Conservation (phyloP, 2,113 vertebrate genomes). For the Mungos mungo region DNA sequence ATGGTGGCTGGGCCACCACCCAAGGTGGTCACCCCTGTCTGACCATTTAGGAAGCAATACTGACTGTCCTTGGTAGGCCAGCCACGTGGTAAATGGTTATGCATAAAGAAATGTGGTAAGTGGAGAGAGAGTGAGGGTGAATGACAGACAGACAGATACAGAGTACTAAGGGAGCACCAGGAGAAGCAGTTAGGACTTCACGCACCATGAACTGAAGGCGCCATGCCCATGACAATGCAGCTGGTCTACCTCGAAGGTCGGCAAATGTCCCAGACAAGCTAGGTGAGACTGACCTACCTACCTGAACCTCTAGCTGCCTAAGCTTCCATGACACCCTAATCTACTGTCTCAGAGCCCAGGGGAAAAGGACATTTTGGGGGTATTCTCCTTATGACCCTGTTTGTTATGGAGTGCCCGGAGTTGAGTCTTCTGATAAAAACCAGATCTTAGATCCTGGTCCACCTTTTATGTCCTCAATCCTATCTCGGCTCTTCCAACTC, state of each 20-base stretch:
- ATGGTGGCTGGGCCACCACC: not conserved
- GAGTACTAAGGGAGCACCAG: fast-evolving
- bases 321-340: not conserved
- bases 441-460: not conserved
- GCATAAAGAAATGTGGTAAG: fast-evolving
- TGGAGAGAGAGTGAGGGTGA: not conserved
- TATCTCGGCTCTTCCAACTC: too few relatives aligned
- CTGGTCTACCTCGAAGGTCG: not conserved
- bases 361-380: not conserved
- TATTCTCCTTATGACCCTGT: not conserved
- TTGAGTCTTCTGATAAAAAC: not conserved
- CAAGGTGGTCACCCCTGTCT: not conserved
- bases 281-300: not conserved
- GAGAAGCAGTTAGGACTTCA: too few relatives aligned
- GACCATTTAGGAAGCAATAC: not conserved
- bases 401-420: not conserved
- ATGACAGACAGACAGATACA: not conserved
- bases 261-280: not conserved
- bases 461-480: not conserved
- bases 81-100: too few relatives aligned
- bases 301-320: too few relatives aligned
- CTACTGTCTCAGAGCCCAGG: not conserved
- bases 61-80: fast-evolving
- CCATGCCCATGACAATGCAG: not conserved
- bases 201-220: too few relatives aligned